A percentile compares a stretch with the other conserved stretches of the same genome.
These are phyloP conservation scores for Pterocles orientalis DNA, from an alignment of 2,113 vertebrate species.

Conservation along the genomic window DNA sequence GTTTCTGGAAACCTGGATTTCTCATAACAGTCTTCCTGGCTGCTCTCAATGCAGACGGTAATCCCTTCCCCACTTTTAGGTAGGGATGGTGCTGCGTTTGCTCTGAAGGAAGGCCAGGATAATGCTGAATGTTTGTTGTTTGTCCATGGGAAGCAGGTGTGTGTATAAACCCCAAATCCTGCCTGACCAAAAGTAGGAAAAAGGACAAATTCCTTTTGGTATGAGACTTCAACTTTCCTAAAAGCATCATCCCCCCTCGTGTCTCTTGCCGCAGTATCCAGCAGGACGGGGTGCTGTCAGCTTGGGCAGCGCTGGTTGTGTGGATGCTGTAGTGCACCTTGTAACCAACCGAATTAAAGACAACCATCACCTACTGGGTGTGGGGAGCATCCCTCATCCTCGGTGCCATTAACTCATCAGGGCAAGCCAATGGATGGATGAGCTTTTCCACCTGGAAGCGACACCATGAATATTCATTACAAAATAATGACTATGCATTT, in stretches of 20 bases:
- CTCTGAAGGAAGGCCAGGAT: not conserved
- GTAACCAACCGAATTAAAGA: not conserved
- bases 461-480: not conserved
- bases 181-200: not conserved
- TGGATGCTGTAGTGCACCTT: not conserved
- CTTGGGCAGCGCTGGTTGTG: not conserved
- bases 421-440: not conserved
- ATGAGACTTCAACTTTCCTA: not conserved
- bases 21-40: not conserved
- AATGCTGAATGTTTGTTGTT: not conserved
- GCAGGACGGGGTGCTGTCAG: not conserved
- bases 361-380: not conserved
- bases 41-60: not conserved
- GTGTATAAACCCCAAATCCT: not conserved
- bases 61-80: not conserved
- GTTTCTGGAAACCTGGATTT: not conserved
- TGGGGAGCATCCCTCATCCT: not conserved
- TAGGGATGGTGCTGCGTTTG: not conserved
- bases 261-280: not conserved
- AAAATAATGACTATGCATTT: not conserved
- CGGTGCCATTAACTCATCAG: not conserved
- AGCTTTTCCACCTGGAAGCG: not conserved
- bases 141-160: not conserved
- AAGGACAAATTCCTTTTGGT: not conserved
- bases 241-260: not conserved